Evolutionary conservation across 1,140 invertebrate species (phyloP).

Genomic region (Ctenoplectra terminalis): DNA sequence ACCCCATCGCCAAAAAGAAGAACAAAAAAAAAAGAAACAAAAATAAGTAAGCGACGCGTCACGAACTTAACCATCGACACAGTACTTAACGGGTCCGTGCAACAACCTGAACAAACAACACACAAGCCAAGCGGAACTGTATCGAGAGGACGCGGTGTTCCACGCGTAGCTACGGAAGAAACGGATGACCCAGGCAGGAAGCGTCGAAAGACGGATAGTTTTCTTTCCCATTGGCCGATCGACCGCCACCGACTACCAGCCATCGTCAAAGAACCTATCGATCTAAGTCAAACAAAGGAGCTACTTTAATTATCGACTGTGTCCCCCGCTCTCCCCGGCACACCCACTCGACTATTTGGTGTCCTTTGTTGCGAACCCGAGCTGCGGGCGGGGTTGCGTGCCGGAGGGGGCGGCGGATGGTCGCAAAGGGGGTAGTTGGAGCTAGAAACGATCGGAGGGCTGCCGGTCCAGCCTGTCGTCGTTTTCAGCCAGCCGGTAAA

Average conservation of each 20-base stretch:
- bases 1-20: too few species aligned
- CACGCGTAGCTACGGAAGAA: constrained; percentile 31
- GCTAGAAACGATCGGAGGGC: not conserved
- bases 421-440: too few species aligned
- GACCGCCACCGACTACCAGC: constrained; percentile 19
- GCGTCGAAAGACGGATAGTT: constrained; percentile 57
- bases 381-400: constrained; percentile 61
- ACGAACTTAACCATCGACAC: too few species aligned
- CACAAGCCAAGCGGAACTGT: not conserved
- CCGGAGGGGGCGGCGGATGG: not conserved
- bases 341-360: constrained; percentile 66
- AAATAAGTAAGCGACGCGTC: too few species aligned
- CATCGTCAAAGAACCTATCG: constrained; percentile 72
- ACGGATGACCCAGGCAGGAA: constrained; percentile 27
- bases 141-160: not conserved
- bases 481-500: constrained; percentile 60
- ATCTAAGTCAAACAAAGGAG: constrained; percentile 76
- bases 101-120: not conserved
- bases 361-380: constrained; percentile 65
- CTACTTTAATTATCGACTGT: constrained; percentile 77
- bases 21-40: too few species aligned
- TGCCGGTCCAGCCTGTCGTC: constrained; percentile 44
- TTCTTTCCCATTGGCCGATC: constrained; percentile 62
- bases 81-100: not conserved
- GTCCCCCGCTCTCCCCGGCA: constrained; percentile 58